A percentile compares a stretch with the other conserved stretches of the same genome.
These are phyloP conservation scores for Meiosimyza decipiens DNA, from an alignment of 2,888 invertebrate species.

Conservation along the genomic window DNA sequence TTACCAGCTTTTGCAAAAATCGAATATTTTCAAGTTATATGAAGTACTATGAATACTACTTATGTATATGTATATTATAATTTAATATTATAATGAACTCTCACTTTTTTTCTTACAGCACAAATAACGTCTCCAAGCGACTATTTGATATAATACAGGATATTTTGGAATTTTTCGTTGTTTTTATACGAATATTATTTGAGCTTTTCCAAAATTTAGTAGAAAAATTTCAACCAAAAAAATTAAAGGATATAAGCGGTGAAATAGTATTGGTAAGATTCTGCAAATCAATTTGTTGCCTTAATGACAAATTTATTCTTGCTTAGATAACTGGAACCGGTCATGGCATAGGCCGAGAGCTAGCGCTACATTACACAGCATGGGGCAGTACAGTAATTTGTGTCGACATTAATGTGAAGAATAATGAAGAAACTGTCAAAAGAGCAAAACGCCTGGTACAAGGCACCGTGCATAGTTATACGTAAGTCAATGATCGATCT, in stretches of 20 bases:
- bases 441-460: slow-evolving; percentile 67
- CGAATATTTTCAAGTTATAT: too few relatives aligned
- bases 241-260: slow-evolving; percentile 77
- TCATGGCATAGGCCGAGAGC: slow-evolving; percentile 84
- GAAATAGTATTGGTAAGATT: slow-evolving; percentile 80
- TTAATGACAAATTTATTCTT: neutral
- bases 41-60: too few relatives aligned
- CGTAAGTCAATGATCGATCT: slow-evolving; percentile 56
- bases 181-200: slow-evolving; percentile 53
- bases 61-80: too few relatives aligned
- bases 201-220: slow-evolving; percentile 50
- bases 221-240: slow-evolving; percentile 54
- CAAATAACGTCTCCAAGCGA: slow-evolving; percentile 57
- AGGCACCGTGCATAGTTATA: slow-evolving; percentile 66
- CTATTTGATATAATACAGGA: slow-evolving; percentile 58
- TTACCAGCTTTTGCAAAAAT: too few relatives aligned
- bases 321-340: slow-evolving; percentile 85
- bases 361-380: slow-evolving; percentile 78
- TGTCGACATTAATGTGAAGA: slow-evolving; percentile 79
- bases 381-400: slow-evolving; percentile 80
- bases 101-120: slow-evolving; percentile 49
- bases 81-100: too few relatives aligned
- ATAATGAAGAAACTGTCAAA: slow-evolving; percentile 75
- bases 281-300: neutral
- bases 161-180: slow-evolving; percentile 55